These are phyloP conservation scores for Argentina silus DNA, from an alignment of 2,797 vertebrate species.

Conservation along the genomic window DNA sequence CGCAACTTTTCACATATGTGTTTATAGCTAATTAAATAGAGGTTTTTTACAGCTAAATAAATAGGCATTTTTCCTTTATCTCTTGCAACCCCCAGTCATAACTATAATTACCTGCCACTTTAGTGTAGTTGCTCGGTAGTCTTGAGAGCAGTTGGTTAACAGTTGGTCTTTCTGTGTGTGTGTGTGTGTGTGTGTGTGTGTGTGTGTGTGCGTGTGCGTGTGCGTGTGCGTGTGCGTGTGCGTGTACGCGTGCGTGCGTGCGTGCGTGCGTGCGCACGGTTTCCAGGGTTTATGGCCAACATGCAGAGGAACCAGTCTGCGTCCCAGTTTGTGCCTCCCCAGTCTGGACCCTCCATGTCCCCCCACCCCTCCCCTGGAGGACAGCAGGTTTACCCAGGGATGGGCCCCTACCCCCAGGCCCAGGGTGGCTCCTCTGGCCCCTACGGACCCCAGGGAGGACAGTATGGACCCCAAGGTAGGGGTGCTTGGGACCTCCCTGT, in stretches of 20 bases:
- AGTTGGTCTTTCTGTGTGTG: slow-evolving; percentile 12
- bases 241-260: not conserved
- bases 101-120: no score
- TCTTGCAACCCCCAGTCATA: no score
- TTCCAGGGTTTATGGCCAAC: slow-evolving; percentile 86
- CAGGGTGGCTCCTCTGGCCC: slow-evolving; percentile 86
- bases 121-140: no score
- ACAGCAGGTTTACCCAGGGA: slow-evolving; percentile 87
- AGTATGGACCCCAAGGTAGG: slow-evolving; percentile 93
- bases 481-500: not conserved
- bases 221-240: slow-evolving; percentile 6
- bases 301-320: slow-evolving; percentile 89
- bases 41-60: not conserved
- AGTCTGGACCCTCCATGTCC: slow-evolving; percentile 87
- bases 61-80: no score
- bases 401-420: slow-evolving; percentile 87
- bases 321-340: slow-evolving; percentile 87
- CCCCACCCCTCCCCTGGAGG: slow-evolving; percentile 86
- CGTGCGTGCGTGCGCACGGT: slow-evolving; percentile 36
- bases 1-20: no score
- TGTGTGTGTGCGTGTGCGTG: slow-evolving; percentile 16
- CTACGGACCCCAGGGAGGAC: slow-evolving; percentile 90
- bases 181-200: slow-evolving; percentile 35
- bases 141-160: no score
- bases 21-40: no score